Percentiles rank a stretch among this genome's conserved stretches.
These are phyloP conservation scores for Argyra leucocephala DNA, from an alignment of 2,888 invertebrate species.

Conservation along the genomic window DNA sequence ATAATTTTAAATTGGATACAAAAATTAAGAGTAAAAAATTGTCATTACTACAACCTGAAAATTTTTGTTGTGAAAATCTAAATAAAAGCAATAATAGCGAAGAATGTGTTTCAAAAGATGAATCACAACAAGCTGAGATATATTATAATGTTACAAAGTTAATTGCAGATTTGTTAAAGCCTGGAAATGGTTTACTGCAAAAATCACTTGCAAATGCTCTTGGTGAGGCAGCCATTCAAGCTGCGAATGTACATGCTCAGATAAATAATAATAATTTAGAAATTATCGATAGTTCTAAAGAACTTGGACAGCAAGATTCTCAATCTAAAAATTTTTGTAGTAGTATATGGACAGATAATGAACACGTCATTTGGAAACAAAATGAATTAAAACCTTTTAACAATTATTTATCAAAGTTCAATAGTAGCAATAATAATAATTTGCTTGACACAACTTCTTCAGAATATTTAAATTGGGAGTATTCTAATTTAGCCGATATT, in stretches of 20 bases:
- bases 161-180: conserved; percentile 33
- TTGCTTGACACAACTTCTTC: conserved; percentile 15
- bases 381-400: conserved; percentile 28
- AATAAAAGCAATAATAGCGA: not conserved
- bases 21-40: not conserved
- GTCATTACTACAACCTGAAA: not conserved
- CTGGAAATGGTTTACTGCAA: conserved; percentile 33
- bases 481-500: conserved; percentile 33
- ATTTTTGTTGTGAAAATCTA: conserved; percentile 10
- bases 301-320: not conserved
- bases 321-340: conserved; percentile 21
- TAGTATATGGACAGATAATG: conserved; percentile 26
- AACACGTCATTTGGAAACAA: conserved; percentile 26
- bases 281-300: too few species aligned
- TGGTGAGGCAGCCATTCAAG: conserved; percentile 7
- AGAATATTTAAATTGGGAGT: conserved; percentile 31
- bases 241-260: conserved; percentile 5
- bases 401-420: conserved; percentile 14
- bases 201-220: conserved; percentile 27
- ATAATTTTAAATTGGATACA: conserved; percentile 15
- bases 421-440: conserved; percentile 10
- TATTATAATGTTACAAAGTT: conserved; percentile 33
- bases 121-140: conserved; percentile 25
- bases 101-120: conserved; percentile 13
- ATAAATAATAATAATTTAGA: conserved; percentile 10